Base-by-base conservation (phyloP, 2,888 invertebrate genomes). In the Craniophora ligustri region DNA sequence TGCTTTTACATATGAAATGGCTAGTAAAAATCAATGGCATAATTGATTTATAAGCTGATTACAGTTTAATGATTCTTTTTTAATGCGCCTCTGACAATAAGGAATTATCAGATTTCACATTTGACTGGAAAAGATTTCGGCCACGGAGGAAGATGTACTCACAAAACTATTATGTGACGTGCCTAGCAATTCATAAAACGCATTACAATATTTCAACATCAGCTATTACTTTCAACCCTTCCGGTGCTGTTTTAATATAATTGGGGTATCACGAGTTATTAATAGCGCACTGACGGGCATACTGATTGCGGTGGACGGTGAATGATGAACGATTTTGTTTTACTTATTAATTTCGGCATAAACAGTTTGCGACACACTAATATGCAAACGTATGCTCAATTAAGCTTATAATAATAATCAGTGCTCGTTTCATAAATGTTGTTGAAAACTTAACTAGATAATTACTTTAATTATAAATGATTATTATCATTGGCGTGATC, bases 241-340 rank as follows among this genome's bases (percentile, higher is more conserved):
- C 44, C 21, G 45, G 48, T 68, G 55, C 51, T 59, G 64, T 73
- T 81, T 79, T 66, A 66, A 71, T 76, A 71, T 78, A 75, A 78
- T 78, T 59, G 65, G 61, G 73, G 67, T 72, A 74, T 76, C 66
- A 78, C 61, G 81, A 82, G 67, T 74, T 76, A 85, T 84, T 84
- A 82, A 82, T 85, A 58, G 72, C 71, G 47, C 5, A 55, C 56
- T 66, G 75, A 74, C 62, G 69, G 41, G 62, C 54, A 64, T 60
- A 48, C 55, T 72, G 74, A 71, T 75, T 68, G 72, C 54, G 57
- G 50, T 42, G 45, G 34, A 54, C 67, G 67, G 69, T 71, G 67
- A 79, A 76, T 82, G 79, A 82, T 74, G 72, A 76, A 78, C 71
- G 75, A 72, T 75, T 70, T 70, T 54, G 57, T 65, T 75, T 71